Evolutionary conservation across 2,888 invertebrate genomes (phyloP), one percentile per base, ranked within the genome.

Genomic region (Philhelius pedissequus): DNA sequence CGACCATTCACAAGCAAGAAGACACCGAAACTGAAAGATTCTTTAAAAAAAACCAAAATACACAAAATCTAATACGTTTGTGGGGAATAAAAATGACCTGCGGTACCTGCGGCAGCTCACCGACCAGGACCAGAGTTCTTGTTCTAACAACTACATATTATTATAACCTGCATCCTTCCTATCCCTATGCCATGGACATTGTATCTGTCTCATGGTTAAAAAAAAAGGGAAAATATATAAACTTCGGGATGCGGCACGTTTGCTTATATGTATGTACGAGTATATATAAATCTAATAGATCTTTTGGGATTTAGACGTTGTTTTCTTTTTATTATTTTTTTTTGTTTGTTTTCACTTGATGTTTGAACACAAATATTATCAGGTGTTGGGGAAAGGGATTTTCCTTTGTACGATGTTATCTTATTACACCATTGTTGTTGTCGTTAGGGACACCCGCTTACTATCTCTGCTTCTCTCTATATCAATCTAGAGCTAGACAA

Each of bases 251-350:
- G 18, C 18, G 43, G 56, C 43, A 27, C 62, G 62, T 20, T n/a
- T 32, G 25, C 43, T 32, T 18, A 70, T n/a, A n/a, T n/a, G n/a
- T n/a, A n/a, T 66, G 68, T 43, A 52, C 22, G 15, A 56, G 22
- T 18, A n/a, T 74, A 73, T 77, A 69, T 74, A 52, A 70, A 78
- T 83, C 70, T 83, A 54, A 70, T 64, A 45, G 43, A 69, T 52
- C 35, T 45, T 62, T 32, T 62, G 68, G 77, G 82, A 69, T 77
- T 77, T n/a, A 22, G 48, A 64, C 48, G 60, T 60, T 50, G 18
- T 64, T 40, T 60, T 50, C n/a, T 64, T 40, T n/a, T 71, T 38
- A 25, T 27, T 62, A 18, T 52, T 60, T 76, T 48, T 9, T 35
- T 32, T 9, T 27, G 15, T 1, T 20, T 38, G 8, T 38, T 35